phyloP scores from a whole-genome alignment of 2,113 vertebrate species.

The Zosterops lateralis region DNA sequence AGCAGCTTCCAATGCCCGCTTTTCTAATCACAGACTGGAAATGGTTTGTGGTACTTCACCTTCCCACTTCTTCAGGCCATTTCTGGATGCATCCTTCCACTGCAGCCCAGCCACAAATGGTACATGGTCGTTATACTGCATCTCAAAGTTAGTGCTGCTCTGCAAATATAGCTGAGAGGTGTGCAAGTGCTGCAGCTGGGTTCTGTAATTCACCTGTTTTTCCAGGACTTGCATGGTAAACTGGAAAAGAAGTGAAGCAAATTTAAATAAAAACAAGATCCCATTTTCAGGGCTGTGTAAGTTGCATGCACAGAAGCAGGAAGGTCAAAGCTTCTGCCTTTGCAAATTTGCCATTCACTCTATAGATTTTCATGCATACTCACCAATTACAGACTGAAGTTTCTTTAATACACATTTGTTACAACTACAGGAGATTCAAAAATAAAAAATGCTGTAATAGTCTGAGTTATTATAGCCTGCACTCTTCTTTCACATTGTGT shows the following conservation, averaged over 20 bases:
- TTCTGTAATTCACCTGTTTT: slow-evolving; percentile 79
- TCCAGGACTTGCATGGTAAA: slow-evolving; percentile 79
- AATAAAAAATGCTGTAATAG: neutral
- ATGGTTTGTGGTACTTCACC: slow-evolving; percentile 59
- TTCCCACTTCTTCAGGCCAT: slow-evolving; percentile 78
- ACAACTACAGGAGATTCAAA: neutral
- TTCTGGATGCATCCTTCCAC: slow-evolving; percentile 77
- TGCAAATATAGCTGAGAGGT: slow-evolving; percentile 65
- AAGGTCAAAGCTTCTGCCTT: neutral
- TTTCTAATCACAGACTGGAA: neutral
- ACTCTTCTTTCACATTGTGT: neutral
- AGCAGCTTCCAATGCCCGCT: neutral
- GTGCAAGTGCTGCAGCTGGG: slow-evolving; percentile 76
- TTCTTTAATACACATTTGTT: neutral
- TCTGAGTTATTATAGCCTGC: neutral
- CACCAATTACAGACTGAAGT: neutral
- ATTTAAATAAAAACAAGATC: neutral
- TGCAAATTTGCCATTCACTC: neutral
- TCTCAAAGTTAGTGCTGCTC: slow-evolving; percentile 81
- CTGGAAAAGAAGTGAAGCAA: slow-evolving; percentile 49
- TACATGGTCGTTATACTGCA: slow-evolving; percentile 75
- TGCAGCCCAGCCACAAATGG: slow-evolving; percentile 76
- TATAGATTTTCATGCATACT: neutral
- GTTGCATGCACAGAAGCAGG: neutral
- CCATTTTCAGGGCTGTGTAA: neutral